These are phyloP conservation scores for Numida meleagris DNA, from an alignment of 2,113 vertebrate genomes.

Conservation along the genomic window DNA sequence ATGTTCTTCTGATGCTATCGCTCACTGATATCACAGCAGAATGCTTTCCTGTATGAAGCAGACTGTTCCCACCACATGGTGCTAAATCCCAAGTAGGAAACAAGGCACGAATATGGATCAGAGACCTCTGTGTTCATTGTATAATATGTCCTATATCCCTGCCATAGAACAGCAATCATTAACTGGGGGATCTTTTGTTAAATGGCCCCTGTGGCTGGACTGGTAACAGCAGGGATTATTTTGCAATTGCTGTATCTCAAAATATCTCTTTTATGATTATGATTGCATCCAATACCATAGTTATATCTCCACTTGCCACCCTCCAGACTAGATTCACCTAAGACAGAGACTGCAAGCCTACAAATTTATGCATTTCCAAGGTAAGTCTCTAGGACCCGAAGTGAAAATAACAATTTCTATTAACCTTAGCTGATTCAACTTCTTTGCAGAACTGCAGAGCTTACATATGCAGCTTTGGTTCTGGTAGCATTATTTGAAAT, in stretches of 20 bases:
- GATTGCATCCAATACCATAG: not conserved
- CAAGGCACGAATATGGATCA: conserved; percentile 59
- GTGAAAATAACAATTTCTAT: conserved; percentile 17
- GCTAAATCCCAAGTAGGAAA: conserved; percentile 61
- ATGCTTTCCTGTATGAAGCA: conserved; percentile 41
- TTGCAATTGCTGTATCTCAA: conserved; percentile 47
- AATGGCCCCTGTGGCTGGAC: conserved; percentile 43
- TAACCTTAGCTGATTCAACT: conserved; percentile 36
- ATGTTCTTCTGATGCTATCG: conserved; percentile 60
- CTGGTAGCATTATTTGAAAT: not conserved
- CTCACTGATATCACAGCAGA: conserved; percentile 48
- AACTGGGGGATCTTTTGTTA: conserved; percentile 49
- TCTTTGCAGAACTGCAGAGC: not conserved
- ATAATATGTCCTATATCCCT: conserved; percentile 56
- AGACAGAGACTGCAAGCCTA: not conserved
- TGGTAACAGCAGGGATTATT: conserved; percentile 55
- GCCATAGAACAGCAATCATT: conserved; percentile 66
- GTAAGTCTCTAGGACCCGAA: not conserved
- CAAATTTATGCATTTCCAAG: conserved; percentile 15
- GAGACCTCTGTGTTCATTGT: conserved; percentile 58
- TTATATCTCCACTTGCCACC: not conserved
- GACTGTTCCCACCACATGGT: conserved; percentile 50
- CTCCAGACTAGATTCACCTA: conserved; percentile 45
- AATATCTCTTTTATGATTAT: conserved; percentile 38
- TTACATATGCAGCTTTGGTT: not conserved